These are phyloP conservation scores for Eilema caniola DNA, from an alignment of 2,888 invertebrate species.

Conservation along the genomic window DNA sequence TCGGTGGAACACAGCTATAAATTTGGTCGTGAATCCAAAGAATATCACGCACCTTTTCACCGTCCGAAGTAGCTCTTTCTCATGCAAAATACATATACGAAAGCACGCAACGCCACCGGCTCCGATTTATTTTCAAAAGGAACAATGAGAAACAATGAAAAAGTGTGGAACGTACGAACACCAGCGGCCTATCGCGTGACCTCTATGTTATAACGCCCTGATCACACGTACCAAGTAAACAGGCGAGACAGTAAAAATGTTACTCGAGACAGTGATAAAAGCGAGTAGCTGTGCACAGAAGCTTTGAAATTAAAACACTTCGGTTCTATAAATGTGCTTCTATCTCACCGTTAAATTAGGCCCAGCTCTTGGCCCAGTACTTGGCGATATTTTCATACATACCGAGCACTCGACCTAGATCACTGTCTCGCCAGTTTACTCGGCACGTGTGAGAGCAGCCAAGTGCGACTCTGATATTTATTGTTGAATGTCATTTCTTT, in stretches of 20 bases:
- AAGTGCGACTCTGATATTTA: constrained; percentile 37
- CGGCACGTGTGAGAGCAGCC: constrained; percentile 22
- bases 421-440: no score
- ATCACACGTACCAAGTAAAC: no score
- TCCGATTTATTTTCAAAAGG: constrained; percentile 56
- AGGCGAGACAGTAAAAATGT: no score
- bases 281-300: no score
- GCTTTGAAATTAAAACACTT: no score
- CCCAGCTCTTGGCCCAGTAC: no score
- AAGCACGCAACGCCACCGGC: constrained; percentile 46
- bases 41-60: constrained; percentile 52
- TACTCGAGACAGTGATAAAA: no score
- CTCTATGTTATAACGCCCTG: constrained; percentile 36
- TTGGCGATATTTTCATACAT: no score
- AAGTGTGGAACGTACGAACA: constrained; percentile 50
- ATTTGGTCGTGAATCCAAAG: constrained; percentile 44
- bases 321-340: no score
- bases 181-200: constrained; percentile 53
- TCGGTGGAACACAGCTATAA: constrained; percentile 38
- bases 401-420: no score
- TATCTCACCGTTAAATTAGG: no score
- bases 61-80: constrained; percentile 49
- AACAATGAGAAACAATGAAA: constrained; percentile 59
- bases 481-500: constrained; percentile 36
- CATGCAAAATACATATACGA: constrained; percentile 54